Conservation (phyloP, 2,888 invertebrate species). For the Drosophila flavopinicola region DNA sequence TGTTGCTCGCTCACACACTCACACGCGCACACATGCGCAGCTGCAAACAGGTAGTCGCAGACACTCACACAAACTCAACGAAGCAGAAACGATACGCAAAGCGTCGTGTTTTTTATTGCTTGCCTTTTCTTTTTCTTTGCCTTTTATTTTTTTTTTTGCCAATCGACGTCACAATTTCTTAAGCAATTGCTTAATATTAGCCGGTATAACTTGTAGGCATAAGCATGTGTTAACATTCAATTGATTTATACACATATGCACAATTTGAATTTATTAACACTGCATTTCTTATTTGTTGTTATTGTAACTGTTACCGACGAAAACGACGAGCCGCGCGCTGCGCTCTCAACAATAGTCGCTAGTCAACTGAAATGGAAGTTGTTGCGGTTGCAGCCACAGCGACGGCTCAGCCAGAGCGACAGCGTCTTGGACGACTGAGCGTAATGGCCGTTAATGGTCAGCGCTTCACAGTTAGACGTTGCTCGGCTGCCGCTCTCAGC, state of each 20-base stretch:
- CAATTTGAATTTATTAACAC: slow-evolving; percentile 21
- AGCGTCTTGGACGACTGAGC: slow-evolving; percentile 33
- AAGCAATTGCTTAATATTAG: background rate
- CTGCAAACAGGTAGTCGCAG: slow-evolving; percentile 67
- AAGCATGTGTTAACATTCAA: background rate
- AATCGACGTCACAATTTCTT: slow-evolving; percentile 16
- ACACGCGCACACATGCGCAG: slow-evolving; percentile 45
- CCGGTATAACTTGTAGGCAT: background rate
- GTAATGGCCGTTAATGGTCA: slow-evolving; percentile 54
- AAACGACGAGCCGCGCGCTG: slow-evolving; percentile 40
- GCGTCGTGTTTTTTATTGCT: slow-evolving; percentile 59
- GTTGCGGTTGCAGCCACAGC: slow-evolving; percentile 36
- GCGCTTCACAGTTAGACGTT: slow-evolving; percentile 64
- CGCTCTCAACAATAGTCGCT: slow-evolving; percentile 63
- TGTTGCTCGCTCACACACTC: slow-evolving; percentile 29
- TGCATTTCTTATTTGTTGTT: slow-evolving; percentile 49
- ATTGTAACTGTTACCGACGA: slow-evolving; percentile 16
- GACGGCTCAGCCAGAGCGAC: slow-evolving; percentile 27
- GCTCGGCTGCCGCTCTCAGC: slow-evolving; percentile 31
- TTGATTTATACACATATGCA: slow-evolving; percentile 17
- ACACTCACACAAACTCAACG: slow-evolving; percentile 51
- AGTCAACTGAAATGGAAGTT: slow-evolving; percentile 69
- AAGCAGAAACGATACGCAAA: slow-evolving; percentile 64
- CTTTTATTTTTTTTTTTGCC: slow-evolving; percentile 25
- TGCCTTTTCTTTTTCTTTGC: slow-evolving; percentile 40